phyloP scores from a whole-genome alignment of 2,113 vertebrate species.

The Lepus europaeus region DNA sequence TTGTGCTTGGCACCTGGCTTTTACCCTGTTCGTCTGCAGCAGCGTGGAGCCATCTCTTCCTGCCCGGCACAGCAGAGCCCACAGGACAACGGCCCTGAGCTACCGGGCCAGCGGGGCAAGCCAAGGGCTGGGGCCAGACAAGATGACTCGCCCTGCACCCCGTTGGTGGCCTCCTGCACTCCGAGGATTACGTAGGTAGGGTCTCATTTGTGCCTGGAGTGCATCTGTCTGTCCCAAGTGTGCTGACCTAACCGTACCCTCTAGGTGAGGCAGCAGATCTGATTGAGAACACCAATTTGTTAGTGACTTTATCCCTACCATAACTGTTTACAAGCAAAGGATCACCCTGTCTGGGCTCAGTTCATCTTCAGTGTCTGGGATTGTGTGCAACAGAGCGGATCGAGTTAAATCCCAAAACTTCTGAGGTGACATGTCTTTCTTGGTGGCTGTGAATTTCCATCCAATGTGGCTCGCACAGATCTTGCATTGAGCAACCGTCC shows the following conservation, averaged over 20 bases:
- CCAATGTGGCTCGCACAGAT: conserved; percentile 96
- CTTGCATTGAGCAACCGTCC: conserved; percentile 97
- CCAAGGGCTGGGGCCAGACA: neutral
- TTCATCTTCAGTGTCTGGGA: conserved; percentile 92
- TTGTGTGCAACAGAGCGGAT: conserved; percentile 95
- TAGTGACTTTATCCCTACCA: conserved; percentile 27
- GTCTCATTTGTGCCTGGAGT: neutral
- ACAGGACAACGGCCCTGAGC: conserved; percentile 27
- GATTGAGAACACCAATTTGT: neutral
- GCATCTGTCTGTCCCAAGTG: neutral
- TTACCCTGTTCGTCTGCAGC: neutral
- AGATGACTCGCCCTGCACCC: no score
- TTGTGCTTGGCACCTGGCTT: neutral
- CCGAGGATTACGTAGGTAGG: neutral
- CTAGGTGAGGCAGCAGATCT: neutral
- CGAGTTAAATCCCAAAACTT: conserved; percentile 98
- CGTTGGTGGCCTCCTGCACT: no score
- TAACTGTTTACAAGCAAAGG: conserved; percentile 92
- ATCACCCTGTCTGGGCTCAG: conserved; percentile 89
- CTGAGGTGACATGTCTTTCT: conserved; percentile 95
- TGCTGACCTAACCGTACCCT: no score
- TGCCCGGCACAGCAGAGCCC: neutral
- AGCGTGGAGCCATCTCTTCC: no score
- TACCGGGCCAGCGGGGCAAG: neutral
- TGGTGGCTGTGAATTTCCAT: conserved; percentile 98